Percentiles rank a stretch among this genome's conserved stretches.
Conservation (phyloP, 2,888 invertebrate genomes). For the Colletes collaris region DNA sequence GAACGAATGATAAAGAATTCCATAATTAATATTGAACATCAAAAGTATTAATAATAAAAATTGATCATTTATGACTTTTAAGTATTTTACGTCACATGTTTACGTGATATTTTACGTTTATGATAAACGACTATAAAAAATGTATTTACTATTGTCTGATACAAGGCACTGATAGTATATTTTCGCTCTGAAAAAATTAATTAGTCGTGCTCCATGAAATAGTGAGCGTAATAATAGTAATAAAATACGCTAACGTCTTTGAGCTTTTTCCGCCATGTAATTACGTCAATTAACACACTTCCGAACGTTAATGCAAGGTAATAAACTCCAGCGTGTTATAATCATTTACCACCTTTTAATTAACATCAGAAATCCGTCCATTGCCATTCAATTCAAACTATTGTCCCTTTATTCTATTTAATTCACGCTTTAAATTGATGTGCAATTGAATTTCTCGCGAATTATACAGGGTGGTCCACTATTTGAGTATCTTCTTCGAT, state of each 20-base stretch:
- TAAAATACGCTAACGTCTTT: background rate
- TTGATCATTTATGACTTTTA: background rate
- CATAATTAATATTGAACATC: background rate
- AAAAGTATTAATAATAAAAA: background rate
- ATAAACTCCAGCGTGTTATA: background rate
- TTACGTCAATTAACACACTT: background rate
- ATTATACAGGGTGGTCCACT: background rate
- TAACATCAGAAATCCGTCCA: too few species aligned
- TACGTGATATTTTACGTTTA: background rate
- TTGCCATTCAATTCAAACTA: too few species aligned
- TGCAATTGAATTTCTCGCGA: background rate
- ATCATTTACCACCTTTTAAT: too few species aligned
- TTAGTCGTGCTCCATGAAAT: slow-evolving; percentile 8
- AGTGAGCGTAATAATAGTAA: background rate
- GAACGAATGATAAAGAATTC: background rate
- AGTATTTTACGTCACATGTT: background rate
- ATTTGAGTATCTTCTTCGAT: too few species aligned
- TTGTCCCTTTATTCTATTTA: too few species aligned
- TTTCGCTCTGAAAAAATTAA: slow-evolving; percentile 9
- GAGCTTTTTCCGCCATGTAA: background rate
- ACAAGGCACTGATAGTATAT: background rate
- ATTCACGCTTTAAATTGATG: too few species aligned
- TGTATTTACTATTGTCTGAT: slow-evolving; percentile 6
- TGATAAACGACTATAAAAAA: background rate
- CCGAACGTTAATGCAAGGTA: slow-evolving; percentile 8